Conservation (phyloP, 1,140 invertebrate species). For the Monochamus saltuarius region DNA sequence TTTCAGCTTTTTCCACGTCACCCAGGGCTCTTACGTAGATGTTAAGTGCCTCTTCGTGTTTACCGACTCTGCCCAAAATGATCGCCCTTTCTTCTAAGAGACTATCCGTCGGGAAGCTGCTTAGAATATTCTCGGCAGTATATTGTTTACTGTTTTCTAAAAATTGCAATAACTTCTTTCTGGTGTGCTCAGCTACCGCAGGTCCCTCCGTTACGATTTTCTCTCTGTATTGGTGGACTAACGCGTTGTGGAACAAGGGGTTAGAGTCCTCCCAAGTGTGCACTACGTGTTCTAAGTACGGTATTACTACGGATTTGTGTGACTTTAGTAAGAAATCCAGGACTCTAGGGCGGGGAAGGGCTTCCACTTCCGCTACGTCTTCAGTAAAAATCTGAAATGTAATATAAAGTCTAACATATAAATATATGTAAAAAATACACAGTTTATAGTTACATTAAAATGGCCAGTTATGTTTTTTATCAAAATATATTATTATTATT, state of each 20-base stretch:
- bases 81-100: conserved; percentile 93
- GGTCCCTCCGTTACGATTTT: conserved; percentile 59
- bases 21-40: conserved; percentile 86
- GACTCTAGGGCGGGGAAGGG: conserved; percentile 83
- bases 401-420: too few species aligned
- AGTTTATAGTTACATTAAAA: too few species aligned
- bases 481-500: too few species aligned
- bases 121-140: conserved; percentile 82
- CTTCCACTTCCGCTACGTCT: conserved; percentile 84
- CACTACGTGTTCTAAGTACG: conserved; percentile 94
- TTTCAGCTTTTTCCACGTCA: conserved; percentile 76
- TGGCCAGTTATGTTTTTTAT: too few species aligned
- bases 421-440: too few species aligned
- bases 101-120: conserved; percentile 81
- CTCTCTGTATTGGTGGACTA: conserved; percentile 84
- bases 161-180: conserved; percentile 81
- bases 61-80: conserved; percentile 84
- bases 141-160: conserved; percentile 82
- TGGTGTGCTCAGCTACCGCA: conserved; percentile 62
- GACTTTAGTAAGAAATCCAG: conserved; percentile 84
- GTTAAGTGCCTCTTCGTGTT: conserved; percentile 88
- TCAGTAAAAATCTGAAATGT: conserved; percentile 81
- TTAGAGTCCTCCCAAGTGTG: conserved; percentile 85
- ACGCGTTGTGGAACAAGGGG: conserved; percentile 84
- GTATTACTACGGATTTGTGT: conserved; percentile 79